Conservation (phyloP, 2,888 invertebrate genomes). For the Caenorhabditis afra region DNA sequence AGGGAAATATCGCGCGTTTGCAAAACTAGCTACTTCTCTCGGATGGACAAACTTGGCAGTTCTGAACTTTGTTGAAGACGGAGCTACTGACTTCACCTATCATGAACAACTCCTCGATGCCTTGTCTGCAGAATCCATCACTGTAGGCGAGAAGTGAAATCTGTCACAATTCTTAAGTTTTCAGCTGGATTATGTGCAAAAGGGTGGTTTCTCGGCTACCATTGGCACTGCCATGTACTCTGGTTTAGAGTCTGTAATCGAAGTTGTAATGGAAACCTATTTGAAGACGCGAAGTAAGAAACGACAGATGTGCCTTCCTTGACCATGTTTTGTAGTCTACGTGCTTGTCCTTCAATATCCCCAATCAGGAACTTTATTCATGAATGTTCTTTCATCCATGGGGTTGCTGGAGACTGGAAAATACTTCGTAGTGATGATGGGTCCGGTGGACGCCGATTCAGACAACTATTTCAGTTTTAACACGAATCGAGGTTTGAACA, state of each 20-base stretch:
- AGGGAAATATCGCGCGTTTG: constrained; percentile 60
- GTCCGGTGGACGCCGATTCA: constrained; percentile 20
- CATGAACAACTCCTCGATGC: constrained; percentile 58
- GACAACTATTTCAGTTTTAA: constrained; percentile 42
- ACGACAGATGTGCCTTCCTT: not conserved
- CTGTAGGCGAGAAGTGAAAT: constrained; percentile 18
- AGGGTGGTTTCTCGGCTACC: constrained; percentile 52
- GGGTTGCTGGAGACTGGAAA: constrained; percentile 61
- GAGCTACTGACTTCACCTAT: constrained; percentile 33
- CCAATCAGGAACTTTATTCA: constrained; percentile 30
- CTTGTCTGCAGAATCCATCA: constrained; percentile 33
- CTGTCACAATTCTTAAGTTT: not conserved
- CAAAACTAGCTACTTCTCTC: constrained; percentile 44
- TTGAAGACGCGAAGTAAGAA: constrained; percentile 51
- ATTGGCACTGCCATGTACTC: constrained; percentile 34
- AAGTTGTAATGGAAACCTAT: constrained; percentile 47
- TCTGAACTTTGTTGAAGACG: constrained; percentile 56
- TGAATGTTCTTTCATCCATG: constrained; percentile 40
- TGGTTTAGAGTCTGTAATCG: constrained; percentile 38
- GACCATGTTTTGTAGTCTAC: constrained; percentile 29
- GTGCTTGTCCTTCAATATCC: constrained; percentile 29
- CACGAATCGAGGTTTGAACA: constrained; percentile 40
- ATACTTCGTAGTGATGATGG: constrained; percentile 57
- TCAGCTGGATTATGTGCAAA: constrained; percentile 51
- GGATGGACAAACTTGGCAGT: constrained; percentile 63